Evolutionary conservation across 30 jellyfish, hydroid and myxozoan genomes (phyloP), one percentile per base, ranked within the genome.

Genomic region (Pelagia noctiluca): DNA sequence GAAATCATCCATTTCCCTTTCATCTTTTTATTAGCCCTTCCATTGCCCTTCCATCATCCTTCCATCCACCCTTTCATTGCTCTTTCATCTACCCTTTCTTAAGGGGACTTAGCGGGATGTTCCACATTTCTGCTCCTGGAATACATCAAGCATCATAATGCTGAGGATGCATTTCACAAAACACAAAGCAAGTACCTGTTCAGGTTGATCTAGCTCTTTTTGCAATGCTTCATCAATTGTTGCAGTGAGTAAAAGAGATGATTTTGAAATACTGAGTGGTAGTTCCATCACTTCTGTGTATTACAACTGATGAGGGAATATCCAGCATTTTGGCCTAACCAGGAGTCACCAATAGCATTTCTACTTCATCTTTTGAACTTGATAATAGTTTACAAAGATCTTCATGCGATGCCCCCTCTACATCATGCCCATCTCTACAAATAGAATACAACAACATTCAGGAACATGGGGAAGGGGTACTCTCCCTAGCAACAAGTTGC

Each of bases 271-370:
- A 68, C 77, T 80, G 2, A n/a, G 57, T 22, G n/a, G 53, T 33
- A 31, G 78, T 80, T 19, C 91, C 91, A 80, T 80, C 91, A 50
- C 84, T 66, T 36, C 48, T 80, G 75, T 80, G 91, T 12, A 80
- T 80, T 3, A 71, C 63, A 18, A 80, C 79, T 46, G 91, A 32
- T 30, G 76, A 23, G 46, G 91, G 91, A 5, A 80, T 68, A 71
- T 80, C 91, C 18, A 80, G 77, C 91, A 80, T 80, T 53, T 66
- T 80, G 12, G 83, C 91, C 0, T 80, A 83, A 2, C 22, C 53
- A 37, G 91, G 91, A 16, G 85, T 80, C 28, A 80, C 50, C 3
- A 80, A 46, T 34, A 80, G 66, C 0, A 80, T 80, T 13, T 80
- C 91, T 10, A 80, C 84, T 42, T 80, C 91, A 47, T 80, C 84